Base-by-base conservation (phyloP, 2,113 vertebrate species). In the Pterocles burchelli region DNA sequence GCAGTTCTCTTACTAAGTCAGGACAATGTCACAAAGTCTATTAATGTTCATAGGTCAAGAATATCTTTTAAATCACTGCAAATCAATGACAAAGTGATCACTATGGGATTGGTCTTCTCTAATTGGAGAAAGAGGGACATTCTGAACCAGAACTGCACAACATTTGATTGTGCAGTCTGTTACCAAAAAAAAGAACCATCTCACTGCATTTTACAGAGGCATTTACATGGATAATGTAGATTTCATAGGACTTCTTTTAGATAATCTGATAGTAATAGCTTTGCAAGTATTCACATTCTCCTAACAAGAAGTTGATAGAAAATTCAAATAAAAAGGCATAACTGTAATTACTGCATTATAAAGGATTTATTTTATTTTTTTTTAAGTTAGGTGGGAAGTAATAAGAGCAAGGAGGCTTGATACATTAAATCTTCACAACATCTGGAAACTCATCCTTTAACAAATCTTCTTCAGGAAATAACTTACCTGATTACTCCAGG, bases 191-290 rank as follows among this genome's bases (percentile, higher is more conserved):
- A 81, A 87, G 63, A 96, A 85, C 38, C 34, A 75, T 92, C 85
- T 92, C 38, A 48, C 67, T 96, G 77, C 86, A 93, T 94, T 91
- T 88, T 76, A 77, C 36, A 38, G 68, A 59, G 73, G 43, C 90
- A 86, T 89, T 96, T 90, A 90, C 84, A 66, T 72, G 96, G 58
- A 93, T 94, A 91, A 86, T 84, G 41, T 80, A 88, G 91, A 71
- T 94, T 68, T 97, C 63, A 13, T 68, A 14, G 85, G 75, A 95
- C 81, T 94, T 89, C 79, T 95, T 87, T 94, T 84, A 62, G 74
- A 66, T 67, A 91, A 75, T 91, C 49, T 77, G 90, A 13, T 81
- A 73, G 81, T 57, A 95, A 79, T 62, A 83, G 83, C 38, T 74
- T 91, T 34, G 34, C 65, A 92, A 79, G 65, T 71, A 71, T 57